These are phyloP conservation scores for Neosilurus hyrtlii DNA, from an alignment of 2,797 vertebrate genomes.

Conservation along the genomic window DNA sequence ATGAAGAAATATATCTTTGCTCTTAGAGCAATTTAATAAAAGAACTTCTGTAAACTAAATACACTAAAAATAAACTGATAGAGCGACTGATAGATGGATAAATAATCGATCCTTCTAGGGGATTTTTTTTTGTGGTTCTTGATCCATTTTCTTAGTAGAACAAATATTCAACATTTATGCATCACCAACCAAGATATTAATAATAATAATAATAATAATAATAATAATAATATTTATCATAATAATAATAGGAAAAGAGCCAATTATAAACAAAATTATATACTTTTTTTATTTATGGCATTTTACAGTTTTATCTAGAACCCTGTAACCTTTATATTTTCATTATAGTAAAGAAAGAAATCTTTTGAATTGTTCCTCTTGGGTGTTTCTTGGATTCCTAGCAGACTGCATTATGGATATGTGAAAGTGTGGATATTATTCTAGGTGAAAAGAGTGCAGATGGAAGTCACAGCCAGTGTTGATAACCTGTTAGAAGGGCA, in stretches of 20 bases:
- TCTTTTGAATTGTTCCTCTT: neutral
- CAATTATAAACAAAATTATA: no score
- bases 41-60: neutral
- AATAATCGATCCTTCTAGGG: neutral
- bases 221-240: no score
- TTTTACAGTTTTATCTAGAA: no score
- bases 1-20: neutral
- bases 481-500: neutral
- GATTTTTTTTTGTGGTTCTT: neutral
- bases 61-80: no score
- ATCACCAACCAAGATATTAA: no score
- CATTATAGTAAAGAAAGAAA: no score
- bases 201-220: no score
- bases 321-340: no score
- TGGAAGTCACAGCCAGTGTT: constrained; percentile 3
- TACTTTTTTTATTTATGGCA: no score
- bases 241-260: no score
- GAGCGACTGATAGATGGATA: no score
- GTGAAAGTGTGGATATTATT: neutral
- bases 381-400: neutral
- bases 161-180: neutral
- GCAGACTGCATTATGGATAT: neutral
- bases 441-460: neutral
- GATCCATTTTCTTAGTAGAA: neutral
- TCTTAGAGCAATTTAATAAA: neutral